phyloP scores from a whole-genome alignment of 2,113 vertebrate genomes.

The Pachyramphus minor region DNA sequence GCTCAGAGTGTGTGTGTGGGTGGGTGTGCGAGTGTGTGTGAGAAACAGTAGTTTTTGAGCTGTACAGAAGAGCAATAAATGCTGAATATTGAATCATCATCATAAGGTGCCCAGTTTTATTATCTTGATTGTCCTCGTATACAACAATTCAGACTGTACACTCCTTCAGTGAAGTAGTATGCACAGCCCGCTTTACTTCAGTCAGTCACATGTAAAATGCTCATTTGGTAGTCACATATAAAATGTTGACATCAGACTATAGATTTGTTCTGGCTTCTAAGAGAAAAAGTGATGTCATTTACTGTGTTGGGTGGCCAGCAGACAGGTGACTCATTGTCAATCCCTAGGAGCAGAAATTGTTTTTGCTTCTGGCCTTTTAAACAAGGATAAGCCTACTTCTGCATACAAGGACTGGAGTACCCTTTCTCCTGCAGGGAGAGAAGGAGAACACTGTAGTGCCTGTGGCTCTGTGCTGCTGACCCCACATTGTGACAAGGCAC shows the following conservation, averaged over 20 bases:
- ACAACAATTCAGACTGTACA: too few species aligned
- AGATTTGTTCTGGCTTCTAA: neutral
- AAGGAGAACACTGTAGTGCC: neutral
- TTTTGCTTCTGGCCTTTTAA: neutral
- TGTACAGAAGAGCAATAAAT: too few species aligned
- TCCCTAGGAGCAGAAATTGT: neutral
- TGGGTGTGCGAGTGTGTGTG: too few species aligned
- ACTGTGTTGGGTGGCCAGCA: neutral
- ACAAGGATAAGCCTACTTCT: neutral
- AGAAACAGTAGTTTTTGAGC: too few species aligned
- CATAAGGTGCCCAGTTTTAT: too few species aligned
- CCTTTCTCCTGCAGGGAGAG: neutral
- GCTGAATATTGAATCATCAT: too few species aligned
- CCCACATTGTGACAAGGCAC: accelerated
- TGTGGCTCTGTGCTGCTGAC: neutral
- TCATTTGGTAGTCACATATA: neutral
- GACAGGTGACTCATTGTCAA: neutral
- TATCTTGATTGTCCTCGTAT: too few species aligned
- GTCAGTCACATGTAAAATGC: neutral
- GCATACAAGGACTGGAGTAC: neutral
- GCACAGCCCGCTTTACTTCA: neutral
- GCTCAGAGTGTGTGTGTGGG: too few species aligned
- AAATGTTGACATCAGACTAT: neutral
- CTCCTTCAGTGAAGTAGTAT: neutral
- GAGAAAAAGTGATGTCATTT: neutral